Percentiles rank a stretch among this genome's conserved stretches.
Conservation (phyloP, 2,888 invertebrate species). For the Fissipunctia ypsillon region DNA sequence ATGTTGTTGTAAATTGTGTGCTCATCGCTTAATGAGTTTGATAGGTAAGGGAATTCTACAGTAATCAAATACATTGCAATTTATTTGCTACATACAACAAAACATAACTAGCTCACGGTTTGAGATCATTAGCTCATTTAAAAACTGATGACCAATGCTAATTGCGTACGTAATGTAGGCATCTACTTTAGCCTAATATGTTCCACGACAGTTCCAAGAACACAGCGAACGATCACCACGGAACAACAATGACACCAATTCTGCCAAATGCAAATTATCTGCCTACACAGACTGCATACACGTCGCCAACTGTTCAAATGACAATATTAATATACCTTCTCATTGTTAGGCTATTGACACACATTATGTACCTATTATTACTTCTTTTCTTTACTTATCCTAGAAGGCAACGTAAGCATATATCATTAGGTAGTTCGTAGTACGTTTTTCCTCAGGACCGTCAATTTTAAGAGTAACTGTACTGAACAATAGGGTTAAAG, state of each 20-base stretch:
- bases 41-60: conserved; percentile 19
- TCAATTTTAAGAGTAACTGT: conserved; percentile 5
- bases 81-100: conserved; percentile 7
- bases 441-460: not conserved
- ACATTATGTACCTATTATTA: conserved; percentile 49
- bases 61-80: conserved; percentile 15
- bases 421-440: conserved; percentile 11
- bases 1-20: conserved; percentile 21
- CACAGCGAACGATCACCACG: conserved; percentile 14
- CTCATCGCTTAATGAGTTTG: conserved; percentile 36
- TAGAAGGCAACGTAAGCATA: conserved; percentile 9
- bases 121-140: conserved; percentile 46
- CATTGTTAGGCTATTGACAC: conserved; percentile 54
- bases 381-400: conserved; percentile 39
- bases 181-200: conserved; percentile 54
- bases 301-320: conserved; percentile 41
- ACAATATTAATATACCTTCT: conserved; percentile 31
- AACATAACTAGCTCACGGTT: conserved; percentile 18
- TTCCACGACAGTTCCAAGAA: conserved; percentile 51
- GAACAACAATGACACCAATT: conserved; percentile 59
- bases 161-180: conserved; percentile 20
- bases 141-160: conserved; percentile 32
- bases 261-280: conserved; percentile 69
- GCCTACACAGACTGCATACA: conserved; percentile 47
- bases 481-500: conserved; percentile 23